phyloP scores from a whole-genome alignment of 1,140 invertebrate genomes.

The Popillia japonica region DNA sequence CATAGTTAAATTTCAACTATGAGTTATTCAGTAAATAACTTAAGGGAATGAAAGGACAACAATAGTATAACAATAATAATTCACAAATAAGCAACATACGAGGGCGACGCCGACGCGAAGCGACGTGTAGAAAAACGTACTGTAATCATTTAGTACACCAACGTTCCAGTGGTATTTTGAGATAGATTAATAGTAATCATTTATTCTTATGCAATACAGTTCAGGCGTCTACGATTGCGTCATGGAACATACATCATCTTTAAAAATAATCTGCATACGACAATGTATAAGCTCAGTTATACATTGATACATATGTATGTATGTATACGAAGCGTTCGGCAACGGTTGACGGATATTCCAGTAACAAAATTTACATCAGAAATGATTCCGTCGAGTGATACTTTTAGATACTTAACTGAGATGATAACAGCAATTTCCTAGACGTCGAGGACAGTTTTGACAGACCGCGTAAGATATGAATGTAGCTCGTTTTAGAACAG shows the following conservation, averaged over 20 bases:
- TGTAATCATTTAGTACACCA: background rate
- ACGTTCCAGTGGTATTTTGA: background rate
- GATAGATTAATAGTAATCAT: slow-evolving; percentile 1
- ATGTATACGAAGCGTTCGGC: background rate
- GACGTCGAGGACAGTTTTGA: background rate
- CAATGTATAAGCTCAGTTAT: background rate
- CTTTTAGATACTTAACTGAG: slow-evolving; percentile 11
- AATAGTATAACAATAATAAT: too few relatives aligned
- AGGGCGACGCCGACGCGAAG: too few relatives aligned
- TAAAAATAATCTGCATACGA: slow-evolving; percentile 18
- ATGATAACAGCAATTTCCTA: slow-evolving; percentile 7
- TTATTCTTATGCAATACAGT: background rate
- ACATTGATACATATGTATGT: background rate
- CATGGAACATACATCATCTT: slow-evolving; percentile 2
- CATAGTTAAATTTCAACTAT: too few relatives aligned
- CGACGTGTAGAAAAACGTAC: too few relatives aligned
- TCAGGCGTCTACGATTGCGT: background rate
- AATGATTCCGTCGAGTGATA: slow-evolving; percentile 24
- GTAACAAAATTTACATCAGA: background rate
- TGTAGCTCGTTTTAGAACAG: background rate
- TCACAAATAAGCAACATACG: too few relatives aligned
- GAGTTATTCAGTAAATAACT: too few relatives aligned
- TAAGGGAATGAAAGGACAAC: too few relatives aligned
- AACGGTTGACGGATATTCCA: background rate
- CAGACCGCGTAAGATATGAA: background rate